Evolutionary conservation across 2,797 vertebrate species (phyloP).

Genomic region (Spinibarbus caldwelli): DNA sequence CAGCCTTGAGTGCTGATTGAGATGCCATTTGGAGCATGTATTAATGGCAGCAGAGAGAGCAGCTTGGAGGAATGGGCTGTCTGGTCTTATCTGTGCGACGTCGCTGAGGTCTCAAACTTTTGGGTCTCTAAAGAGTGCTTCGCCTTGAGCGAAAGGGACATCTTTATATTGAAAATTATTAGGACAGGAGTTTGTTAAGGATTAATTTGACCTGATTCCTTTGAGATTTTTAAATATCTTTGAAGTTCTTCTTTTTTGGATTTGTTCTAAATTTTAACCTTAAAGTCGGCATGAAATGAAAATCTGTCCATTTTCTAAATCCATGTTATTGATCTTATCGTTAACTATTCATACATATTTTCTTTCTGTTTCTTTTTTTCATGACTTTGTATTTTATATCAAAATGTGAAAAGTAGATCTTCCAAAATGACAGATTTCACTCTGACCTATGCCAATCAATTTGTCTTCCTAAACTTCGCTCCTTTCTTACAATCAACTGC

Average conservation of each 20-base stretch:
- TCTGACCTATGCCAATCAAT: background rate
- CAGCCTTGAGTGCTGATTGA: slow-evolving; percentile 54
- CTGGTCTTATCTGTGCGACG: slow-evolving; percentile 25
- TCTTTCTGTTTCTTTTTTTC: background rate
- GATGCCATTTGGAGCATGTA: slow-evolving; percentile 50
- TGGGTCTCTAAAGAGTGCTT: slow-evolving; percentile 40
- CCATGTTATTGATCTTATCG: background rate
- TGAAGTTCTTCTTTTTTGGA: background rate
- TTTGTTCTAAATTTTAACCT: background rate
- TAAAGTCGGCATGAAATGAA: background rate
- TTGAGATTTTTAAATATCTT: background rate
- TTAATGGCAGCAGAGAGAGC: slow-evolving; percentile 59
- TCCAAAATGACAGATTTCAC: background rate
- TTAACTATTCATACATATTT: background rate
- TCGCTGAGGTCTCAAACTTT: slow-evolving; percentile 28
- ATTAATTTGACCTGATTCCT: slow-evolving; percentile 20
- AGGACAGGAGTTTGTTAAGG: slow-evolving; percentile 5
- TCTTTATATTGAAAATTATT: slow-evolving; percentile 2
- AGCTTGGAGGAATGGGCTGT: slow-evolving; percentile 39
- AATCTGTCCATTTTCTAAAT: background rate
- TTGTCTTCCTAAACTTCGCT: background rate
- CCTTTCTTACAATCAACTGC: background rate
- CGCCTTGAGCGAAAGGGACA: background rate
- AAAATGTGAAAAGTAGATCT: background rate
- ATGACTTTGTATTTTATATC: background rate